Base-by-base conservation (phyloP, 2,113 vertebrate genomes). In the Cyanoderma ruficeps region DNA sequence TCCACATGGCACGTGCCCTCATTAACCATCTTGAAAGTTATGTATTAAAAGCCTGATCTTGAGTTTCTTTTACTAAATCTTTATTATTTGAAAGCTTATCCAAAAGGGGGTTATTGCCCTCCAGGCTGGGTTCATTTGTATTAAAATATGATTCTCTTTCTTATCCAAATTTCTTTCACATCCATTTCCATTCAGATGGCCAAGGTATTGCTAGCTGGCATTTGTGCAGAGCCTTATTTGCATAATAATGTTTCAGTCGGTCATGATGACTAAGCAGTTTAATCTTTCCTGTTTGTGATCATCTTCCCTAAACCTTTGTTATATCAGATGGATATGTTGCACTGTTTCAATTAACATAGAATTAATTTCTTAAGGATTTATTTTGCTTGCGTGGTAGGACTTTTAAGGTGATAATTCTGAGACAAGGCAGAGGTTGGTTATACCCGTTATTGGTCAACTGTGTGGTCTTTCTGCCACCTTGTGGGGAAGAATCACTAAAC, bases 381-480 rank as follows among this genome's bases (percentile, higher is more conserved):
- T 72, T 86, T 88, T 19, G 4, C 64, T 78, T 79, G 37, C 7
- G 28, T 42, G 28, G 22, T 42, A 46, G 44, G 42, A 70, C 42
- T 42, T 93, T 80, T 42, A 59, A 50, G 28, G 23, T 15, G 27
- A 24, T 25, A 89, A 55, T 71, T 79, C 60, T 39, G 28, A 55
- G 56, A 37, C 44, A 53, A 90, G 75, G 5, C 52, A 79, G 68
- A 84, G 11, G 30, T 85, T 95, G 60, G 53, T 37, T 89, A 35
- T 0, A 88, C 56, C 59, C 70, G 13, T 90, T 83, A 50, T 67
- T 93, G 94, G 84, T 88, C 85, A 90, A 97, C 28, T 53, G 80
- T 93, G 97, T 95, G 96, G 83, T 97, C 96, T 95, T 97, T 97
- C 97, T 97, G 97, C 97, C 97, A 97, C 96, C 97, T 97, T 96